Evolutionary conservation across 2,113 vertebrate species (phyloP), one percentile per base, ranked within the genome.

Genomic region (Paramisgurnus dabryanus): DNA sequence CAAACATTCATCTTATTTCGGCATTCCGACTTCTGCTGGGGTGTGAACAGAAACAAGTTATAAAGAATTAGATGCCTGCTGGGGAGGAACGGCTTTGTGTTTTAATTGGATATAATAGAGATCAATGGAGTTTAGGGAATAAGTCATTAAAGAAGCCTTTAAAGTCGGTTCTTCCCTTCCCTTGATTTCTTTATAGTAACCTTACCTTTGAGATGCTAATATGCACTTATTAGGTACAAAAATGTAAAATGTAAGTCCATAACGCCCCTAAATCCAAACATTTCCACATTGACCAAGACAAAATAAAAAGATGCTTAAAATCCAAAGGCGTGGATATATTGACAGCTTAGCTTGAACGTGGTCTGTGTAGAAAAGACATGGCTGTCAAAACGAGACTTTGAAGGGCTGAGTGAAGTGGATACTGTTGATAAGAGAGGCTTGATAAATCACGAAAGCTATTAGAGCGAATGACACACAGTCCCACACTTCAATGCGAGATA

Each of bases 381-480:
- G 73, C 60, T 2, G 27, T 64, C 41, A 50, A 9, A 8, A 64
- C 17, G 43, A 64, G 43, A 39, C 43, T 76, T 66, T 77, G 45
- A 77, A 55, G 63, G 49, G 75, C 47, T 50, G 63, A 66, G 15
- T 77, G 63, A 77, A 55, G 75, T 66, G 75, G 61, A 77, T 77
- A 55, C 27, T 66, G 75, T 66, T 12, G 75, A 77, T 77, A 77
- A 77, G 75, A 66, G 63, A 77, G 39, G 75, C 75, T 55, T 47
- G 75, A 77, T 77, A 77, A 77, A 66, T 66, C 75, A 55, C 47
- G 13, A 77, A 77, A 77, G 75, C 75, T 77, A 77, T 77, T 77
- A 67, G 53, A 40, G 43, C 6, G 77, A 68, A 66, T 49, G 45
- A 72, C 67, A 15, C 57, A 4, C 67, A 47, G 53, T 45, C 55